Conservation (phyloP, 2,888 invertebrate genomes). For the Phlogophora meticulosa region DNA sequence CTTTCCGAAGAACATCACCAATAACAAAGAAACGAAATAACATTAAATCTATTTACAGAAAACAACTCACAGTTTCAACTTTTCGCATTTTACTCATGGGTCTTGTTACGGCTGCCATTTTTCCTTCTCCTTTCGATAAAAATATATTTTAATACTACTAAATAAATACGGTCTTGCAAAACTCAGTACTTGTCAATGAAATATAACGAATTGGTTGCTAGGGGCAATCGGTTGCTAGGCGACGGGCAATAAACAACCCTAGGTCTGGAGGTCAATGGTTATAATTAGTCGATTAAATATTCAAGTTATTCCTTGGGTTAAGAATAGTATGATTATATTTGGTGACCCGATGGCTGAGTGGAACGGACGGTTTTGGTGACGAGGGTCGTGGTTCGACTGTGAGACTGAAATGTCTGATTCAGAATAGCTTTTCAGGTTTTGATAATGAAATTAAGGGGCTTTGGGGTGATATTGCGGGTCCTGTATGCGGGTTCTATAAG, state of each 20-base stretch:
- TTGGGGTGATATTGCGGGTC: neutral
- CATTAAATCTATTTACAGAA: neutral
- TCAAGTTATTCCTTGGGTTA: slow-evolving; percentile 7
- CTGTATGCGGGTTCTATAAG: neutral
- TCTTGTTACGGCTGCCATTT: slow-evolving; percentile 78
- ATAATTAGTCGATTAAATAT: slow-evolving; percentile 43
- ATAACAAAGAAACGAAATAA: neutral
- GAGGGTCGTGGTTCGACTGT: slow-evolving; percentile 35
- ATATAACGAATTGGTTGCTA: slow-evolving; percentile 57
- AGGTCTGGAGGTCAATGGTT: slow-evolving; percentile 45
- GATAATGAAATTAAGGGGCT: neutral
- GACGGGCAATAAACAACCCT: slow-evolving; percentile 63
- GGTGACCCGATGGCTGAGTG: neutral
- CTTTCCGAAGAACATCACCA: too few species aligned
- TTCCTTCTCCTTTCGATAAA: slow-evolving; percentile 17
- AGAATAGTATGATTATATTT: slow-evolving; percentile 19
- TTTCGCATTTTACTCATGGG: slow-evolving; percentile 86
- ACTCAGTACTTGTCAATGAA: slow-evolving; percentile 23
- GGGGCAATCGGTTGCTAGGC: slow-evolving; percentile 61
- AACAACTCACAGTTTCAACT: slow-evolving; percentile 80
- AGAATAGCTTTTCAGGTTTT: slow-evolving; percentile 25
- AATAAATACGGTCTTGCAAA: slow-evolving; percentile 49
- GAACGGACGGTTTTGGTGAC: slow-evolving; percentile 12
- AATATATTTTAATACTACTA: slow-evolving; percentile 21
- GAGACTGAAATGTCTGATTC: slow-evolving; percentile 13